Evolutionary conservation across 2,888 invertebrate genomes (phyloP).

Genomic region (Ganaspis brasiliensis): DNA sequence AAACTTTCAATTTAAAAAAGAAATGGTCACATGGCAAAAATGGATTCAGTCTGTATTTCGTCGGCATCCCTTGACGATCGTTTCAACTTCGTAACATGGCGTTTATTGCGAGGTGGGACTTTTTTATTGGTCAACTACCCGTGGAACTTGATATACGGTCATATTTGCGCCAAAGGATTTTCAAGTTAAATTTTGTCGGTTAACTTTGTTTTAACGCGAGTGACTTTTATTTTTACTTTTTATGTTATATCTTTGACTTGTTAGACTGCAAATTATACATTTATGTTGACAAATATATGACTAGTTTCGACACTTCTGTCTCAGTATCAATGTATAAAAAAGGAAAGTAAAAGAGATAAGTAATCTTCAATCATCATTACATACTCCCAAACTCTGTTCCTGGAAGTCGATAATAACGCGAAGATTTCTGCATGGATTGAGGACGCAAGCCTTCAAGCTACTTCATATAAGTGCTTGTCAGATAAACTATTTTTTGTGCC

Average conservation of each 20-base stretch:
- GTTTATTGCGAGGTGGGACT: constrained; percentile 20
- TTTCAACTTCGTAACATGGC: constrained; percentile 27
- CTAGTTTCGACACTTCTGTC: not conserved
- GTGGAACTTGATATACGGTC: constrained; percentile 9
- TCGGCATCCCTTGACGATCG: not conserved
- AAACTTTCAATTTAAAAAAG: too few species aligned
- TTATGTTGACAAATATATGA: not conserved
- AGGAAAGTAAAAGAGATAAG: not conserved
- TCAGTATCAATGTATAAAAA: too few species aligned
- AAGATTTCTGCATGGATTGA: constrained; percentile 14
- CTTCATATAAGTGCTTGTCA: constrained; percentile 32
- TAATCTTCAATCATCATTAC: constrained; percentile 2
- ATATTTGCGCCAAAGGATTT: not conserved
- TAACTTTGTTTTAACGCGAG: not conserved
- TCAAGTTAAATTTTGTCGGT: constrained; percentile 4
- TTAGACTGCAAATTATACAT: not conserved
- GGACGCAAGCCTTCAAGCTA: constrained; percentile 32
- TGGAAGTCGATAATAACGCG: constrained; percentile 22
- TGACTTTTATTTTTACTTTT: not conserved
- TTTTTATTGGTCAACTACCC: constrained; percentile 14
- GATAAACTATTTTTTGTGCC: constrained; percentile 24
- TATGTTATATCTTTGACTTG: not conserved
- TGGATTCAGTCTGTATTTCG: not conserved
- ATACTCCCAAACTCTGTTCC: constrained; percentile 9
- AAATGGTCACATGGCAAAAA: not conserved